Evolutionary conservation across 2,888 invertebrate species (phyloP), one percentile per base, ranked within the genome.

Genomic region (Mythimna albipuncta): DNA sequence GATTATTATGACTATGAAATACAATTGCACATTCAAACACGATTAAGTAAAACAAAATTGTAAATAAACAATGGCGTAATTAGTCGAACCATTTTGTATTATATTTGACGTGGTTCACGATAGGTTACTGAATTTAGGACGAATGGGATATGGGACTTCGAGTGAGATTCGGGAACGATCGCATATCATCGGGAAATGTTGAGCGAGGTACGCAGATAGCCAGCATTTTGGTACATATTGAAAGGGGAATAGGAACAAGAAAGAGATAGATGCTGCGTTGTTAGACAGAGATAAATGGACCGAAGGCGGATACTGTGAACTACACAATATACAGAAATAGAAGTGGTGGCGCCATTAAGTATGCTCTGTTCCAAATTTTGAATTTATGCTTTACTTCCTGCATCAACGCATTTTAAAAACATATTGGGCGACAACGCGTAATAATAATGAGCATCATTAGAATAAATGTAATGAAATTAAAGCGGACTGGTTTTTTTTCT

Each of bases 361-460:
- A 86, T 84, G 85, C 84, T 85, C 87, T 89, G 93, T 88, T 91
- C 93, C 89, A 94, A 91, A 93, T 93, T 93, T 93, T 91, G 90
- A 88, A 93, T 93, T 91, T 91, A 93, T 92, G 88, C 85, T 85
- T 89, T 91, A 92, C 93, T 93, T 94, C 94, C 94, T 94, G 91
- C 80, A 89, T 83, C 26, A 21, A 75, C 52, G 66, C 54, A 50
- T 58, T 69, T 38, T 58, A 69, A 59, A 70, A 79, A 81, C 50
- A 79, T 59, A 69, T 79, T 77, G 78, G 64, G 72, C 10, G 61
- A 79, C 44, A 66, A 64, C 63, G 16, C 55, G 32, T 35, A 54
- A 68, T 62, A 38, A 16, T 38, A 35, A 9, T 35, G 35, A 6
- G n/a, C 10, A 16, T 16, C 16, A 57, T 13, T 11, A 47, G 9